Conservation (phyloP, 2,888 invertebrate species). For the Brenthis hecate region DNA sequence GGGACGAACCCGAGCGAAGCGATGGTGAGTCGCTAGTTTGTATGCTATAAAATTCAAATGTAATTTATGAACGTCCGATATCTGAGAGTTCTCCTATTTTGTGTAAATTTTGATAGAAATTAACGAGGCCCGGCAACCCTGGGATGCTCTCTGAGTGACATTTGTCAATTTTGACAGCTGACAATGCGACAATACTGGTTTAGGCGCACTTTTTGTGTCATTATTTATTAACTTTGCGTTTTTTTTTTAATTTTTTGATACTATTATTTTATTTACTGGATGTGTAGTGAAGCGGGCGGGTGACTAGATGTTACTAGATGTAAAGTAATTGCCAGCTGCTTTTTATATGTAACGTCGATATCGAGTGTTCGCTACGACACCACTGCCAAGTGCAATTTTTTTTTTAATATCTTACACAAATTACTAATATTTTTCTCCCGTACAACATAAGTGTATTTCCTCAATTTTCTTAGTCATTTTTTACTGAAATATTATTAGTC, state of each 20-base stretch:
- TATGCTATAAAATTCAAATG: too few relatives aligned
- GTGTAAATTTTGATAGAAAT: neutral
- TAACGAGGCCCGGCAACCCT: constrained; percentile 4
- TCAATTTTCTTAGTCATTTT: constrained; percentile 65
- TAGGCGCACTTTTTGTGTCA: constrained; percentile 30
- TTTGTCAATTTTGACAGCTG: constrained; percentile 31
- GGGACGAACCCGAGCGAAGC: too few relatives aligned
- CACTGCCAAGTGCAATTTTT: constrained; percentile 81
- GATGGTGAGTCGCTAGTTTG: too few relatives aligned
- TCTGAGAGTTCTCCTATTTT: too few relatives aligned
- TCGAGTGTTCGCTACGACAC: constrained; percentile 75
- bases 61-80: too few relatives aligned
- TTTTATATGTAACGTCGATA: constrained; percentile 64
- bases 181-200: constrained; percentile 17
- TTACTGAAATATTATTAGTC: constrained; percentile 23
- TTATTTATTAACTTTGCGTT: constrained; percentile 38
- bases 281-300: constrained; percentile 60
- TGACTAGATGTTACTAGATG: constrained; percentile 71
- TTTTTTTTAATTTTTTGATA: constrained; percentile 39
- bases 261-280: constrained; percentile 39
- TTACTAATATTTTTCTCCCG: constrained; percentile 58
- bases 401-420: constrained; percentile 61
- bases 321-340: constrained; percentile 81
- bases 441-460: constrained; percentile 64
- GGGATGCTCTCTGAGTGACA: constrained; percentile 24